Conservation (phyloP, 2,888 invertebrate genomes). For the Dinocampus coccinellae region DNA sequence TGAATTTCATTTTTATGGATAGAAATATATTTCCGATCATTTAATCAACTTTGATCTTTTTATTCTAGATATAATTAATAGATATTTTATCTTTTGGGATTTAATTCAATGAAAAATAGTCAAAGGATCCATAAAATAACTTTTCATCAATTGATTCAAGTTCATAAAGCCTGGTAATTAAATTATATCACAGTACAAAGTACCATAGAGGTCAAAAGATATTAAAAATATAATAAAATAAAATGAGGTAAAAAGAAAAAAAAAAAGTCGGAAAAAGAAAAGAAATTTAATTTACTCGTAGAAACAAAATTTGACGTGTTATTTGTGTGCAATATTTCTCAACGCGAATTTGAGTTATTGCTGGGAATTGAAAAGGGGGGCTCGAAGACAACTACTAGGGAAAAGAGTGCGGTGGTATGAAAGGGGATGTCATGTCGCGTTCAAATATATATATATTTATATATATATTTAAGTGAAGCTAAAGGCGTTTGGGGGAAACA, state of each 20-base stretch:
- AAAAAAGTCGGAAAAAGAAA: not conserved
- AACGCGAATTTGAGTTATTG: constrained; percentile 52
- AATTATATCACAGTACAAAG: not conserved
- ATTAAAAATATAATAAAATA: not conserved
- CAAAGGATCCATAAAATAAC: not conserved
- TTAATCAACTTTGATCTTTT: not conserved
- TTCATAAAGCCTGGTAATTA: not conserved
- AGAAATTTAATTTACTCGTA: not conserved
- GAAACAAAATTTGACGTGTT: not conserved
- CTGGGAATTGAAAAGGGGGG: constrained; percentile 33
- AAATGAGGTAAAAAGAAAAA: not conserved
- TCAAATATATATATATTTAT: constrained; percentile 4
- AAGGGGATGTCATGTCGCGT: constrained; percentile 37
- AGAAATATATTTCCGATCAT: not conserved
- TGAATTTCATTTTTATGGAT: no score
- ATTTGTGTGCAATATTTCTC: constrained; percentile 21
- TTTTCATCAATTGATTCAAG: not conserved
- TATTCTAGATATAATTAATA: not conserved
- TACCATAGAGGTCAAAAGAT: not conserved
- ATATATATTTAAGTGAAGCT: constrained; percentile 16
- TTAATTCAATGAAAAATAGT: not conserved
- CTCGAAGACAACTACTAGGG: not conserved
- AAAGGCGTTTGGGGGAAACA: constrained; percentile 31
- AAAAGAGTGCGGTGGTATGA: constrained; percentile 1
- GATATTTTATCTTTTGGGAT: not conserved